phyloP scores from a whole-genome alignment of 2,888 invertebrate genomes.

The Dione vanillae region DNA sequence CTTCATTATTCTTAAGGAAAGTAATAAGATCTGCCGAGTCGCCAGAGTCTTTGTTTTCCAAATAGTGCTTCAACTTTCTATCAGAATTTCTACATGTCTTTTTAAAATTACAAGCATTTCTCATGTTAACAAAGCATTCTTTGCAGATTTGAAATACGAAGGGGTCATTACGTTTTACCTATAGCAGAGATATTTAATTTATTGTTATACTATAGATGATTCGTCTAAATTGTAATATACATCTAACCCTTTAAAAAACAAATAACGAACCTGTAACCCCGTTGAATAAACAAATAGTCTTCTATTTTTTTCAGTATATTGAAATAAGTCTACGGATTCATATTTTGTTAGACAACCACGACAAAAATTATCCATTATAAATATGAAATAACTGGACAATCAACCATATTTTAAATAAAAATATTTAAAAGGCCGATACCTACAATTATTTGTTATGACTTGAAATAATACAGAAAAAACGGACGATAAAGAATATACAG shows the following conservation, averaged over 20 bases:
- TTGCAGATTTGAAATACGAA: slow-evolving; percentile 76
- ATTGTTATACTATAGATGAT: not conserved
- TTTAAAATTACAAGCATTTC: slow-evolving; percentile 73
- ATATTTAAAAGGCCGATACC: not conserved
- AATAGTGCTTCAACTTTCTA: slow-evolving; percentile 65
- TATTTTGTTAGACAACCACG: slow-evolving; percentile 72
- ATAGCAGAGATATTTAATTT: slow-evolving; percentile 43
- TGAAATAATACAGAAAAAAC: no score
- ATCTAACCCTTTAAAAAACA: not conserved
- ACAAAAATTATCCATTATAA: slow-evolving; percentile 69
- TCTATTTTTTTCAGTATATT: slow-evolving; percentile 72
- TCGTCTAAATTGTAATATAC: not conserved
- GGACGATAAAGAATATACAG: no score
- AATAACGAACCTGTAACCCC: slow-evolving; percentile 73
- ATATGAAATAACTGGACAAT: not conserved
- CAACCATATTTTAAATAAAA: not conserved
- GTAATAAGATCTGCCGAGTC: slow-evolving; percentile 63
- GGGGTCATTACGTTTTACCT: slow-evolving; percentile 73
- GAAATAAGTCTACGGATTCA: slow-evolving; percentile 65
- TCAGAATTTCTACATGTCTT: slow-evolving; percentile 76
- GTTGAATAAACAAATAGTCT: slow-evolving; percentile 74
- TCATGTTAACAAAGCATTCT: slow-evolving; percentile 71
- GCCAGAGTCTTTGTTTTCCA: slow-evolving; percentile 61
- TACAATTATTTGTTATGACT: no score
- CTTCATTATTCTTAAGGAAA: slow-evolving; percentile 67